Conservation (phyloP, 2,888 invertebrate genomes). For the Sepiola atlantica region DNA sequence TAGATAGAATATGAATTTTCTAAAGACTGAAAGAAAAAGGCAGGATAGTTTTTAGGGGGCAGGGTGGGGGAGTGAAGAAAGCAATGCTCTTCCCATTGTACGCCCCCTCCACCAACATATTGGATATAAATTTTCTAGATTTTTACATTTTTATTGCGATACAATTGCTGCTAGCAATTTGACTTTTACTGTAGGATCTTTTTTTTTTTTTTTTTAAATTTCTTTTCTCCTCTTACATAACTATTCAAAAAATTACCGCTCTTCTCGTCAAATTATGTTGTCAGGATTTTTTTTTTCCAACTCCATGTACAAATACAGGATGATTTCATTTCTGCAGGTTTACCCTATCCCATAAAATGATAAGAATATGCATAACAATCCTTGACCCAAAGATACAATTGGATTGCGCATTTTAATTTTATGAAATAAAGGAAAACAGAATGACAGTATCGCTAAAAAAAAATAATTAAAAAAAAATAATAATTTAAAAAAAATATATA, state of each 20-base stretch:
- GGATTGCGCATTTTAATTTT: not conserved
- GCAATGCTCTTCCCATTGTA: not conserved
- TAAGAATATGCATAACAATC: not conserved
- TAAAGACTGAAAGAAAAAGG: not conserved
- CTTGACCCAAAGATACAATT: not conserved
- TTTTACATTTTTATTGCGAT: not conserved
- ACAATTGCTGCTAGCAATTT: not conserved
- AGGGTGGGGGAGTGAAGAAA: not conserved
- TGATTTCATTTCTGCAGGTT: not conserved
- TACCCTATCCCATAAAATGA: not conserved
- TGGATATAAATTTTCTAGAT: not conserved
- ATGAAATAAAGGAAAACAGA: not conserved
- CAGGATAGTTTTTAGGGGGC: not conserved
- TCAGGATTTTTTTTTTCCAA: not conserved
- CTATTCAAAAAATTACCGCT: not conserved
- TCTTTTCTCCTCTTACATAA: too few relatives aligned
- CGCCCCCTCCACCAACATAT: not conserved
- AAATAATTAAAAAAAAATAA: too few relatives aligned
- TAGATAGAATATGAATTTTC: not conserved
- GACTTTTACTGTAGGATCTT: not conserved
- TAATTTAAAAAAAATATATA: too few relatives aligned
- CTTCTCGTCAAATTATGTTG: not conserved
- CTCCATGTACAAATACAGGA: not conserved
- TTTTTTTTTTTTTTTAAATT: too few relatives aligned
- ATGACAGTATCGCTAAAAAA: too few relatives aligned